phyloP scores from a whole-genome alignment of 1,140 invertebrate genomes.

The Drosophila funebris region DNA sequence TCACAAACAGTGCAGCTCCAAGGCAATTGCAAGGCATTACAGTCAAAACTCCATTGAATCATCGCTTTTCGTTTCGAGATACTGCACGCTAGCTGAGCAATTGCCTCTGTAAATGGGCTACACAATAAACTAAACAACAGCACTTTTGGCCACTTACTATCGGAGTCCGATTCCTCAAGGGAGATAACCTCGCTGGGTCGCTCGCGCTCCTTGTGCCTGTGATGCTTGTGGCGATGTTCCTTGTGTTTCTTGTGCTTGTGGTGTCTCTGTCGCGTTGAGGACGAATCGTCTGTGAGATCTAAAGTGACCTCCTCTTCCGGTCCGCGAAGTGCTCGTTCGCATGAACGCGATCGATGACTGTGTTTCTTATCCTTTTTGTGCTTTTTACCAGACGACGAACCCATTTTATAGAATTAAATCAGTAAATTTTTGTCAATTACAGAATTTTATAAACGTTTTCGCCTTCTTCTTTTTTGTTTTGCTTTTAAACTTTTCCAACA shows the following conservation, averaged over 20 bases:
- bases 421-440: conserved; percentile 18
- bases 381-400: conserved; percentile 81
- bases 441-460: conserved; percentile 45
- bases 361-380: conserved; percentile 83
- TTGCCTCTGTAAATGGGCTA: conserved; percentile 51
- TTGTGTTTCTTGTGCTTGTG: conserved; percentile 71
- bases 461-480: conserved; percentile 37
- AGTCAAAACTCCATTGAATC: conserved; percentile 24
- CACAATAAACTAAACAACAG: conserved; percentile 16
- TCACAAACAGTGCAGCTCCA: conserved; percentile 49
- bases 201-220: conserved; percentile 65
- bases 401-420: conserved; percentile 52
- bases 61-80: conserved; percentile 57
- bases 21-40: conserved; percentile 33
- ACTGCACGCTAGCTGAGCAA: conserved; percentile 31
- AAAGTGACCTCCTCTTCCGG: conserved; percentile 59
- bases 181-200: conserved; percentile 69
- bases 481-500: conserved; percentile 24
- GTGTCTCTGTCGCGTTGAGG: conserved; percentile 56
- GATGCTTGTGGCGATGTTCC: conserved; percentile 71
- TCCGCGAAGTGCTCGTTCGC: conserved; percentile 38
- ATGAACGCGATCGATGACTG: conserved; percentile 67
- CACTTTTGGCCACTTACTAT: conserved; percentile 53
- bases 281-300: conserved; percentile 62
- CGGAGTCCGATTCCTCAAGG: conserved; percentile 74